Percentiles rank a stretch among this genome's conserved stretches.
phyloP scores from a whole-genome alignment of 2,888 invertebrate species.

The Brenthis ino region DNA sequence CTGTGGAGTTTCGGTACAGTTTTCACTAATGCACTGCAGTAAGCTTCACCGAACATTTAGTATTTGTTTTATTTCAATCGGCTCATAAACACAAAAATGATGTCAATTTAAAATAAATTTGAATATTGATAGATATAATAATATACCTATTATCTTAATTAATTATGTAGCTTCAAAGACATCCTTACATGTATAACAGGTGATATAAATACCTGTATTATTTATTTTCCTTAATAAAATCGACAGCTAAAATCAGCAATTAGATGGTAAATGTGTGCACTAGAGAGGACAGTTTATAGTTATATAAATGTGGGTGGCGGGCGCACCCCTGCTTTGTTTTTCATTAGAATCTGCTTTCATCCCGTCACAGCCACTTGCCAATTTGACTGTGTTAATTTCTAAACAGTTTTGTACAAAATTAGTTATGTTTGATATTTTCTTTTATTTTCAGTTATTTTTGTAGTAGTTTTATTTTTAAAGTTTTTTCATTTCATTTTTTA shows the following conservation, averaged over 20 bases:
- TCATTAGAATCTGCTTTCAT: conserved; percentile 65
- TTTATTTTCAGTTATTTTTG: background rate
- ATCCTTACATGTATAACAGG: too few species aligned
- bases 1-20: too few species aligned
- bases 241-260: conserved; percentile 1
- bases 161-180: too few species aligned
- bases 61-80: too few species aligned
- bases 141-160: too few species aligned
- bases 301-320: conserved; percentile 51
- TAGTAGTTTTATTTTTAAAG: background rate
- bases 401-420: conserved; percentile 9
- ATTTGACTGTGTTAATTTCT: conserved; percentile 17
- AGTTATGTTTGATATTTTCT: background rate
- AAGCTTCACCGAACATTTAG: too few species aligned
- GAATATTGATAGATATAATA: too few species aligned
- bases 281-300: conserved; percentile 38
- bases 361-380: conserved; percentile 29
- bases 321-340: conserved; percentile 64
- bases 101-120: too few species aligned
- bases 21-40: too few species aligned
- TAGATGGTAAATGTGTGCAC: conserved; percentile 3
- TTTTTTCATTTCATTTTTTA: too few species aligned
- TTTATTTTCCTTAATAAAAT: background rate
- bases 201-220: too few species aligned
- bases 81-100: too few species aligned